These are phyloP conservation scores for Augochlorella aurata DNA, from an alignment of 2,888 invertebrate genomes.

Conservation along the genomic window DNA sequence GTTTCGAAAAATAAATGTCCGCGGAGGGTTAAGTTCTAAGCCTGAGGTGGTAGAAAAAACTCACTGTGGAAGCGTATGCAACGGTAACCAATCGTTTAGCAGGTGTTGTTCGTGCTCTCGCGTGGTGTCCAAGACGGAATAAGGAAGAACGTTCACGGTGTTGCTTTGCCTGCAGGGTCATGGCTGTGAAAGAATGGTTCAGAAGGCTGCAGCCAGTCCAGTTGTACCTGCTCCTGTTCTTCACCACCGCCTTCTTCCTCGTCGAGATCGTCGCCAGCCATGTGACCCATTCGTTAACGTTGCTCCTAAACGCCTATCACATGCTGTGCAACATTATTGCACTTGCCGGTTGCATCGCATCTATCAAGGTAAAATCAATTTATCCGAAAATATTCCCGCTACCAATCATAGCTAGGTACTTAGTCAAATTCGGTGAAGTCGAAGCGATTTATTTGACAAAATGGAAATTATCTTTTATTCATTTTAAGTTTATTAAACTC, in stretches of 20 bases:
- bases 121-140: constrained; percentile 4
- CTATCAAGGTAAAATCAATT: constrained; percentile 86
- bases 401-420: neutral
- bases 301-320: constrained; percentile 96
- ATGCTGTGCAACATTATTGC: constrained; percentile 96
- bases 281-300: constrained; percentile 94
- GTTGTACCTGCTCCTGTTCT: constrained; percentile 87
- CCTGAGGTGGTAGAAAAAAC: neutral
- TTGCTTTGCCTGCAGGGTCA: constrained; percentile 74
- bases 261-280: constrained; percentile 93
- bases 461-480: no score
- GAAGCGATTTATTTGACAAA: no score
- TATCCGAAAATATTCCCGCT: neutral
- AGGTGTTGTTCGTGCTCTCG: neutral
- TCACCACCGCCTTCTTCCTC: constrained; percentile 90
- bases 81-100: constrained; percentile 13
- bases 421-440: no score
- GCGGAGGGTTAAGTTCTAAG: neutral
- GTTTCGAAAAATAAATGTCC: neutral
- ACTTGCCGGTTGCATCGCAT: constrained; percentile 89
- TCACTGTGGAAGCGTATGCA: neutral
- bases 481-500: no score
- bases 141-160: constrained; percentile 33
- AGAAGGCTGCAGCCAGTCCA: constrained; percentile 89
- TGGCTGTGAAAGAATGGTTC: constrained; percentile 91